phyloP scores from a whole-genome alignment of 2,888 invertebrate species.

The Meteorus colon region DNA sequence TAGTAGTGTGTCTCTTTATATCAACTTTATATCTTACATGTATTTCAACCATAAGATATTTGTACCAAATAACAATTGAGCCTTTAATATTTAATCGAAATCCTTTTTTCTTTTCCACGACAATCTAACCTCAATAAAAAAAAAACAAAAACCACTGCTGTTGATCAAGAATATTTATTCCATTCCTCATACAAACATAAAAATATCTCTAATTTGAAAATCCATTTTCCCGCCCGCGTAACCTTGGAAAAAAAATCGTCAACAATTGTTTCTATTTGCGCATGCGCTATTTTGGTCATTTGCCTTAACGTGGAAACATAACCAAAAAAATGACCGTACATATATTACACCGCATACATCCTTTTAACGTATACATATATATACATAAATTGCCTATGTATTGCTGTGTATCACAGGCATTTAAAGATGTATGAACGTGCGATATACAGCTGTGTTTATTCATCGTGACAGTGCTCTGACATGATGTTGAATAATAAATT shows the following conservation, averaged over 20 bases:
- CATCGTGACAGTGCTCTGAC: conserved; percentile 58
- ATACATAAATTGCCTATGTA: neutral
- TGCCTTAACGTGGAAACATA: neutral
- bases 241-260: too few relatives aligned
- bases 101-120: neutral
- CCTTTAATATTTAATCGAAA: conserved; percentile 29
- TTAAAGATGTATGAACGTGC: conserved; percentile 5
- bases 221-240: too few relatives aligned
- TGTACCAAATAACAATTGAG: conserved; percentile 63
- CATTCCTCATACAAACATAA: neutral
- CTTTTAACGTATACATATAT: neutral
- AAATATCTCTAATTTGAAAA: too few relatives aligned
- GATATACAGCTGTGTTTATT: conserved; percentile 27
- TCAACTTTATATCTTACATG: conserved; percentile 71
- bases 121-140: neutral
- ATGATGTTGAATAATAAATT: conserved; percentile 34
- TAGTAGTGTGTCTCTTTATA: conserved; percentile 70
- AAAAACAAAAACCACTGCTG: neutral
- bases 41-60: conserved; percentile 72
- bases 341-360: too few relatives aligned
- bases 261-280: too few relatives aligned
- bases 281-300: neutral
- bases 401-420: neutral
- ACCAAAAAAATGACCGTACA: neutral
- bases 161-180: neutral